Evolutionary conservation across 2,797 vertebrate genomes (phyloP), one percentile per base, ranked within the genome.

Genomic region (Neostethus bicornis): DNA sequence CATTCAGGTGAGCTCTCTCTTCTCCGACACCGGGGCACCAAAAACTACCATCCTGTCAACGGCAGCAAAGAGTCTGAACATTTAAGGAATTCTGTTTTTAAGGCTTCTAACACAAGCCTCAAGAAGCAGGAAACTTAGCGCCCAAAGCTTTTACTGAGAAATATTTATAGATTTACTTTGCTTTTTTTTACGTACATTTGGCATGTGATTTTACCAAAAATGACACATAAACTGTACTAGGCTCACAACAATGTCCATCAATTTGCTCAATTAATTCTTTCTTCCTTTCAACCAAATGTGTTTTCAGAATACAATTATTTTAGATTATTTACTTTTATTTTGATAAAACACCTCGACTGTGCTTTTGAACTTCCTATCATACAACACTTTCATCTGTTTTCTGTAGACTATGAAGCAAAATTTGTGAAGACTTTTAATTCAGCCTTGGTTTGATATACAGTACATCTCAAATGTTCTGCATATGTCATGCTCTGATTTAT

Each of bases 381-480:
- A 29, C 58, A 19, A 39, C 70, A 57, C 79, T 86, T 87, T 85
- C 66, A 83, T 81, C 79, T 67, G 47, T 62, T 66, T 51, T 31
- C 51, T 56, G 45, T 76, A n/a, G n/a, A n/a, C 75, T 85, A 82
- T 78, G 82, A 77, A 86, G 79, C 42, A 39, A 38, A 58, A 59
- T 45, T 75, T 70, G 81, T 75, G 51, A 80, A 67, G 63, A 61
- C 60, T 51, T 64, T 79, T 81, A 64, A 79, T 67, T 54, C 11
- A 48, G 41, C 59, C 56, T 73, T 32, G 38, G 34, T 61, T 44
- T 73, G 65, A 80, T 77, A 70, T 81, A 85, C n/a, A n/a, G n/a
- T n/a, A n/a, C n/a, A n/a, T n/a, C n/a, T 87, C 75, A 76, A 79
- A 84, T 77, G 71, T 68, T 68, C 69, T 76, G 65, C 70, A 26